Evolutionary conservation across 1,140 invertebrate genomes (phyloP).

Genomic region (Cylas formicarius): DNA sequence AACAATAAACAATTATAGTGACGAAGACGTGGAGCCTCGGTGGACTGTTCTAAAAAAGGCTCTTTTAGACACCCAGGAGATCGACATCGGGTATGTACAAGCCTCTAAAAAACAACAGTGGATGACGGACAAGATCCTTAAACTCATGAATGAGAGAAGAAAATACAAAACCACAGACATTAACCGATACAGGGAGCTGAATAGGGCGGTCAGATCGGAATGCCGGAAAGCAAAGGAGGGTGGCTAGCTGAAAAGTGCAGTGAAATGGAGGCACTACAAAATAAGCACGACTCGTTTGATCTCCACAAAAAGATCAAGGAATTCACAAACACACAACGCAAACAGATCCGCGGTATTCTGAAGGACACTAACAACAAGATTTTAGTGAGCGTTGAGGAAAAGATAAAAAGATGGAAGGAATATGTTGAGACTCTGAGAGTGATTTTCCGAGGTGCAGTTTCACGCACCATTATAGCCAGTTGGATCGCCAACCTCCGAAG

Average conservation of each 20-base stretch:
- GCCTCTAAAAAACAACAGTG: too few relatives aligned
- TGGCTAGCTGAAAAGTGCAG: conserved; percentile 12
- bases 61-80: neutral
- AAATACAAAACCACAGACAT: neutral
- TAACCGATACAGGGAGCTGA: conserved; percentile 1
- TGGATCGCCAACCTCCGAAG: too few relatives aligned
- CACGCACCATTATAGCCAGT: too few relatives aligned
- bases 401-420: too few relatives aligned
- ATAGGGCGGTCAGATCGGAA: conserved; percentile 2
- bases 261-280: conserved; percentile 8
- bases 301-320: conserved; percentile 8
- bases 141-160: conserved; percentile 9
- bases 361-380: too few relatives aligned
- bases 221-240: conserved; percentile 4
- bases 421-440: too few relatives aligned
- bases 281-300: conserved; percentile 4
- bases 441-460: too few relatives aligned
- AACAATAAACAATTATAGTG: neutral
- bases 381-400: too few relatives aligned
- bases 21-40: conserved; percentile 2
- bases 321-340: too few relatives aligned
- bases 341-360: too few relatives aligned
- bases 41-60: conserved; percentile 1
- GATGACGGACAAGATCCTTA: conserved; percentile 6
- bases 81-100: conserved; percentile 7